Percentiles rank a stretch among this genome's conserved stretches.
These are phyloP conservation scores for Hippopotamyrus pictus DNA, from an alignment of 2,797 vertebrate genomes.

Conservation along the genomic window DNA sequence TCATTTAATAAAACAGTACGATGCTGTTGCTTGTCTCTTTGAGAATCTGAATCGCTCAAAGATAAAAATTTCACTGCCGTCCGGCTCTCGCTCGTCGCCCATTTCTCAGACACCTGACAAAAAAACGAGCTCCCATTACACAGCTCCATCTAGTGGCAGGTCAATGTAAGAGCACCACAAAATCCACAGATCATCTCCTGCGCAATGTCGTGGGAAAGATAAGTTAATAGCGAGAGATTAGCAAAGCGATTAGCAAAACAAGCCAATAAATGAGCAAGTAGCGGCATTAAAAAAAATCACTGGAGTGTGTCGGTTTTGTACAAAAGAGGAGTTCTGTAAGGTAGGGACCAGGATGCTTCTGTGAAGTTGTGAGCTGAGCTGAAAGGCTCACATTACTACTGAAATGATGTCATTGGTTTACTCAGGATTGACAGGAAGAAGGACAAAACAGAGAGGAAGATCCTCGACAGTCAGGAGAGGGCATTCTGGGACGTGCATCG, in stretches of 20 bases:
- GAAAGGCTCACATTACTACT: conserved; percentile 13
- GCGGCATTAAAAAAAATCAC: neutral
- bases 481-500: conserved; percentile 97
- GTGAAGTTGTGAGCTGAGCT: conserved; percentile 28
- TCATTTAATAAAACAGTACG: neutral
- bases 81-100: neutral
- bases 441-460: conserved; percentile 94
- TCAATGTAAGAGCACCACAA: conserved; percentile 29
- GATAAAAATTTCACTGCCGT: neutral
- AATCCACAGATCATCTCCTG: neutral
- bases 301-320: conserved; percentile 49
- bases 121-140: conserved; percentile 23
- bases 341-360: neutral
- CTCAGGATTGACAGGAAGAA: conserved; percentile 92
- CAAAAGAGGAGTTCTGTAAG: conserved; percentile 30
- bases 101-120: neutral
- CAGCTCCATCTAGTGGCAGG: conserved; percentile 50
- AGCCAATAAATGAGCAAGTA: neutral
- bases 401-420: conserved; percentile 23
- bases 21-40: neutral
- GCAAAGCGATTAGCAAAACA: conserved; percentile 7
- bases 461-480: conserved; percentile 92
- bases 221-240: neutral
- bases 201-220: neutral
- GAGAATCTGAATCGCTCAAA: neutral